Evolutionary conservation across 2,113 vertebrate species (phyloP), one percentile per base, ranked within the genome.

Genomic region (Psammodynastes pulverulentus): DNA sequence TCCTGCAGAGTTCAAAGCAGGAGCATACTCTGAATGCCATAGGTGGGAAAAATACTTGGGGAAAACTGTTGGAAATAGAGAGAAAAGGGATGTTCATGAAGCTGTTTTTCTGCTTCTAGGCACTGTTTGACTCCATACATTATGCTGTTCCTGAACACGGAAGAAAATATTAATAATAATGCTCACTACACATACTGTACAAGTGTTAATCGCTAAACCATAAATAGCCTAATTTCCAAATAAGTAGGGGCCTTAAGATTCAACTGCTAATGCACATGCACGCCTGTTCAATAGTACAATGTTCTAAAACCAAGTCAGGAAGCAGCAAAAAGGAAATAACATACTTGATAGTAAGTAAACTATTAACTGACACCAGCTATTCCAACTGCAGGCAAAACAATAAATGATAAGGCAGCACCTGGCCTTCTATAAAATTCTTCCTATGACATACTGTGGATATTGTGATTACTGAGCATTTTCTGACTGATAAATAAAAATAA

Each of bases 331-430:
- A 95, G 94, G 96, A 96, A 95, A 95, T 89, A 97, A 93, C 92
- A 96, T 96, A 96, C 95, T 95, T 94, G 95, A 95, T 97, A 96
- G 94, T 94, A 96, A 95, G 97, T 97, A 97, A 97, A 96, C 96
- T 96, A 96, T 97, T 96, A 96, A 96, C 97, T 96, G 97, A 96
- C 94, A 97, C 97, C 97, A 97, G 96, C 97, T 96, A 97, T 96
- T 95, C 96, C 97, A 98, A 97, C 97, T 97, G 97, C 49, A 54
- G 96, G 91, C 93, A 91, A 85, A 94, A 95, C 95, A 97, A 94
- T 96, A 72, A 87, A 19, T 51, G 96, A 96, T 97, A 96, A 98
- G 97, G 97, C 93, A 97, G 97, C 97, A 98, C 98, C 98, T 98
- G 98, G 96, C 97, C 93, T 91, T 97, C 96, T 96, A 97, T 96